Base-by-base conservation (phyloP, 2,888 invertebrate species). In the Andricus quercusramuli region DNA sequence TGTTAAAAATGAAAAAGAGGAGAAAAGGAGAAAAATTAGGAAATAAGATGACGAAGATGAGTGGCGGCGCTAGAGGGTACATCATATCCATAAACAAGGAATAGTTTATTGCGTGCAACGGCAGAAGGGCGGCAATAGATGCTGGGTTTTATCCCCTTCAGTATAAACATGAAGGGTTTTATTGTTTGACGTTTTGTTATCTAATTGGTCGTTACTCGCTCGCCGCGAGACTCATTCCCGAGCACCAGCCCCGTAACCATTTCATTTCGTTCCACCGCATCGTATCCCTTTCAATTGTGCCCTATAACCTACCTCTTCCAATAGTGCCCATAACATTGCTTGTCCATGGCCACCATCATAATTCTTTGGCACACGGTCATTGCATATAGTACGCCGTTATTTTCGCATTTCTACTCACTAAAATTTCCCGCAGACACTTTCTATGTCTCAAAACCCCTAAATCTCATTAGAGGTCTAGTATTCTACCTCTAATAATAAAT, bases 151-250 rank as follows among this genome's bases (percentile, higher is more conserved):
- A 89, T 89, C 88, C 88, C 89, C 88, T 85, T 88, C 84, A 86
- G 86, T 88, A 89, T 90, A 90, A 89, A 90, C 88, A 90, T 89
- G 89, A 88, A 87, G 88, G 87, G 86, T 89, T 90, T 90, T 90
- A 90, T 89, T 89, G 90, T 90, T 90, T 90, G 90, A 90, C 89
- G 89, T 90, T 90, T 89, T 89, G 90, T 90, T 90, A 90, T 90
- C 90, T 90, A 90, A 90, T 90, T 90, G 90, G 88, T 89, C 88
- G 87, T 88, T 88, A 88, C 86, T 84, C 82, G 78, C 79, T 80
- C 83, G 84, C 84, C 81, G 82, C 82, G 83, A 82, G 80, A 77
- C 83, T 79, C 82, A 82, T 80, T 78, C 59, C 44, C 67, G 44
- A 70, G 78, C 79, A 78, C 74, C 79, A 79, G 68, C 74, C 65